Conservation (phyloP, 2,888 invertebrate genomes). For the Eupithecia tripunctaria region DNA sequence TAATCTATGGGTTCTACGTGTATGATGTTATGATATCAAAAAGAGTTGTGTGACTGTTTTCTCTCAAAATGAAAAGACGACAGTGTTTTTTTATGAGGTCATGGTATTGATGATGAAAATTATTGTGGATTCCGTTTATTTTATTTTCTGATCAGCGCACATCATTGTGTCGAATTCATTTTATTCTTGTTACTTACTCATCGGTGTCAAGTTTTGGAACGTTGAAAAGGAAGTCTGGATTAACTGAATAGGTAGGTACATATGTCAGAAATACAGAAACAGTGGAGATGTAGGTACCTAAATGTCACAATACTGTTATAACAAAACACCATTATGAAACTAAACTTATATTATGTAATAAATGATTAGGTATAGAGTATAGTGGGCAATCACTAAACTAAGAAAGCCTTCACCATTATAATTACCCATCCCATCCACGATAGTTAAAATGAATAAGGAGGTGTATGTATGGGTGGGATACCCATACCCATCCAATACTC, state of each 20-base stretch:
- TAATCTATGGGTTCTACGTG: neutral
- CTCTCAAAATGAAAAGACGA: neutral
- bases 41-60: neutral
- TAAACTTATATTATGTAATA: neutral
- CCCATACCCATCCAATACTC: neutral
- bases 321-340: neutral
- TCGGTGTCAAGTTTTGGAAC: neutral
- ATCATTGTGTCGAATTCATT: neutral
- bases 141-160: neutral
- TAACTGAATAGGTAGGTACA: neutral
- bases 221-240: neutral
- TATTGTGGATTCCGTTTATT: neutral
- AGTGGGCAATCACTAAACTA: neutral
- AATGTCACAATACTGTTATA: neutral
- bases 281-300: neutral
- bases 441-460: neutral
- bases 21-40: neutral
- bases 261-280: neutral
- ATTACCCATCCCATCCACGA: neutral
- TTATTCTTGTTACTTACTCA: neutral
- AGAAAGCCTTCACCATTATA: neutral
- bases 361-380: neutral
- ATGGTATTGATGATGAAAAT: neutral
- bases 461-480: too few species aligned
- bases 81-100: neutral